A percentile compares a stretch with the other conserved stretches of the same genome.
phyloP scores from a whole-genome alignment of 2,888 invertebrate species.

The Congeria kusceri region DNA sequence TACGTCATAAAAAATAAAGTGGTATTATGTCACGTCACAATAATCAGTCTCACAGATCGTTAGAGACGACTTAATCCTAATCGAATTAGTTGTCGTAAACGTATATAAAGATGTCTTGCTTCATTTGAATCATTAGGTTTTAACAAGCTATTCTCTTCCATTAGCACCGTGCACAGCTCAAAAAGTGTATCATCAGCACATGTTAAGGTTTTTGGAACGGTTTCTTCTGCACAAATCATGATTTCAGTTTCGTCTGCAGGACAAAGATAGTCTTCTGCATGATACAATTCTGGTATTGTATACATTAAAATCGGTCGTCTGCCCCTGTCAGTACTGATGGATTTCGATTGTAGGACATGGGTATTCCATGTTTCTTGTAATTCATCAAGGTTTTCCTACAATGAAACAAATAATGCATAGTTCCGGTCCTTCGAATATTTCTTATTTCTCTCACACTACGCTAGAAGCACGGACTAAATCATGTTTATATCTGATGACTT shows the following conservation, averaged over 20 bases:
- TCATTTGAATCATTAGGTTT: constrained; percentile 8
- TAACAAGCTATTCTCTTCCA: constrained; percentile 14
- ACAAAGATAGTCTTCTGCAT: constrained; percentile 14
- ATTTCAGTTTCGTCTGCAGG: constrained; percentile 24
- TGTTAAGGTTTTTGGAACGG: constrained; percentile 12
- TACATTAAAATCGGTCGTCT: constrained; percentile 26
- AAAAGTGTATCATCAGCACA: constrained; percentile 27
- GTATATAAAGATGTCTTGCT: constrained; percentile 27
- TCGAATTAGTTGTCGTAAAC: constrained; percentile 15
- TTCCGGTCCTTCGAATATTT: too few relatives aligned
- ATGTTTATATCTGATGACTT: too few relatives aligned
- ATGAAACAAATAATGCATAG: background rate
- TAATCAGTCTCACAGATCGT: constrained; percentile 1
- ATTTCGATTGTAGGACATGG: constrained; percentile 15
- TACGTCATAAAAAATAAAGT: too few relatives aligned
- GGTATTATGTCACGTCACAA: too few relatives aligned
- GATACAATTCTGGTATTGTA: constrained; percentile 22
- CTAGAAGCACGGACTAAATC: too few relatives aligned
- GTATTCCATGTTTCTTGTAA: constrained; percentile 29
- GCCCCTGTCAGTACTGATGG: constrained; percentile 6
- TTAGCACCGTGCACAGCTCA: constrained; percentile 15
- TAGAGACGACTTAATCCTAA: constrained; percentile 11
- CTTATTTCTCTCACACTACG: too few relatives aligned
- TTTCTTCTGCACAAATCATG: constrained; percentile 23
- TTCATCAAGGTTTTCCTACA: constrained; percentile 22